phyloP scores from a whole-genome alignment of 2,888 invertebrate genomes.

The Mesoligia furuncula region DNA sequence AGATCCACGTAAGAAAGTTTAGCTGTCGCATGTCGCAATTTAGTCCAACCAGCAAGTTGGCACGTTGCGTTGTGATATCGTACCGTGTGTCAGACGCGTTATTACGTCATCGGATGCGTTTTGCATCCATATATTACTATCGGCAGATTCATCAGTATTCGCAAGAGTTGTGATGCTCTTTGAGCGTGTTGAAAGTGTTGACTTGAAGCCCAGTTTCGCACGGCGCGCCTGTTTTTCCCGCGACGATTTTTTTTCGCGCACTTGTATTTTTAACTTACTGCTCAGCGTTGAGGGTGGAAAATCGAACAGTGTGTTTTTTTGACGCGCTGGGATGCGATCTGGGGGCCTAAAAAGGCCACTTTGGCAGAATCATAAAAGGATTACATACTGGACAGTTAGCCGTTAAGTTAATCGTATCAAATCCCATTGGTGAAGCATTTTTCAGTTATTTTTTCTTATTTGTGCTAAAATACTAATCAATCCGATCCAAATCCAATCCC shows the following conservation, averaged over 20 bases:
- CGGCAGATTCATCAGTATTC: background rate
- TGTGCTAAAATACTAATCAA: too few relatives aligned
- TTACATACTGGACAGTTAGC: too few relatives aligned
- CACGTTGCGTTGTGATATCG: background rate
- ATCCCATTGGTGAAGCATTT: too few relatives aligned
- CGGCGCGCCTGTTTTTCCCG: too few relatives aligned
- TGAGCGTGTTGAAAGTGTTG: background rate
- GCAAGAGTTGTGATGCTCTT: background rate
- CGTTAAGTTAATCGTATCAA: too few relatives aligned
- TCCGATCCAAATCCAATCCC: too few relatives aligned
- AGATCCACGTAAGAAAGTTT: background rate
- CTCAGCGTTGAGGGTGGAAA: background rate
- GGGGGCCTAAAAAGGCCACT: too few relatives aligned
- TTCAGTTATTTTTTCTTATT: too few relatives aligned
- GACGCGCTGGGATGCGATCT: background rate
- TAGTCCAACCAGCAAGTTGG: background rate
- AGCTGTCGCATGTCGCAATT: background rate
- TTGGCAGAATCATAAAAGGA: too few relatives aligned
- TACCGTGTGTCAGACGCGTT: background rate
- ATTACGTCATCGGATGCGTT: background rate
- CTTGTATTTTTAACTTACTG: background rate
- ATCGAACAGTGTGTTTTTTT: background rate
- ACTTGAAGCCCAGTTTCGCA: background rate
- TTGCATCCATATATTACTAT: background rate
- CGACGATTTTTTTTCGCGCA: too few relatives aligned